phyloP scores from a whole-genome alignment of 2,888 invertebrate genomes.

The Scotopteryx bipunctaria region DNA sequence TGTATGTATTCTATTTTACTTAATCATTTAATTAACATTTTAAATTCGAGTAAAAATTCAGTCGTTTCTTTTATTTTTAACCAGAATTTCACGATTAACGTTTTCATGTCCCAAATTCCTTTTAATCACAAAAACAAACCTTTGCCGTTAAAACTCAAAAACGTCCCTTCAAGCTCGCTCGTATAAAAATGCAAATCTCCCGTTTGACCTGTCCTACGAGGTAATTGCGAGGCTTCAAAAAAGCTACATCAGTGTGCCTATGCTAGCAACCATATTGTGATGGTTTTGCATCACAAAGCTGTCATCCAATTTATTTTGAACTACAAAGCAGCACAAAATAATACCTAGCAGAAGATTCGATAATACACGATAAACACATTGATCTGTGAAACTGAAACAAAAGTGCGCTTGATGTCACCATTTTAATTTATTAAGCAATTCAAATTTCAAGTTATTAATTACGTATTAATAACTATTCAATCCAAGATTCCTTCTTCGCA shows the following conservation, averaged over 20 bases:
- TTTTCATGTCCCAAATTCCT: constrained; percentile 24
- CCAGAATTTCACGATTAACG: constrained; percentile 16
- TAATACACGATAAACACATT: background rate
- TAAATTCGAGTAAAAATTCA: background rate
- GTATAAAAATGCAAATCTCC: constrained; percentile 75
- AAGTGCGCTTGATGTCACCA: too few species aligned
- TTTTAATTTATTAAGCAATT: too few species aligned
- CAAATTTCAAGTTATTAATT: too few species aligned
- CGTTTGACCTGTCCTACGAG: constrained; percentile 57
- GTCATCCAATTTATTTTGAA: constrained; percentile 58
- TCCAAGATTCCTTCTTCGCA: too few species aligned
- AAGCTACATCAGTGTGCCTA: constrained; percentile 39
- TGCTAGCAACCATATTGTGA: constrained; percentile 34
- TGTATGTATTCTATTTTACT: too few species aligned
- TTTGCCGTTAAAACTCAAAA: constrained; percentile 39
- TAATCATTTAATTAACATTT: too few species aligned
- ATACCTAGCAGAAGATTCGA: background rate
- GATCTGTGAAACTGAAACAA: background rate
- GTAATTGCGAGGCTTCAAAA: constrained; percentile 59
- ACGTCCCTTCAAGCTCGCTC: constrained; percentile 47
- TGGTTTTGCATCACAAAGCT: constrained; percentile 76
- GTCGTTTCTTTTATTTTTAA: background rate
- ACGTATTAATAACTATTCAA: too few species aligned
- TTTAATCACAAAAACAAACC: constrained; percentile 37
- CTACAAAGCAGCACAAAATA: constrained; percentile 40